These are phyloP conservation scores for Wasmannia auropunctata DNA, from an alignment of 1,140 invertebrate species.

Conservation along the genomic window DNA sequence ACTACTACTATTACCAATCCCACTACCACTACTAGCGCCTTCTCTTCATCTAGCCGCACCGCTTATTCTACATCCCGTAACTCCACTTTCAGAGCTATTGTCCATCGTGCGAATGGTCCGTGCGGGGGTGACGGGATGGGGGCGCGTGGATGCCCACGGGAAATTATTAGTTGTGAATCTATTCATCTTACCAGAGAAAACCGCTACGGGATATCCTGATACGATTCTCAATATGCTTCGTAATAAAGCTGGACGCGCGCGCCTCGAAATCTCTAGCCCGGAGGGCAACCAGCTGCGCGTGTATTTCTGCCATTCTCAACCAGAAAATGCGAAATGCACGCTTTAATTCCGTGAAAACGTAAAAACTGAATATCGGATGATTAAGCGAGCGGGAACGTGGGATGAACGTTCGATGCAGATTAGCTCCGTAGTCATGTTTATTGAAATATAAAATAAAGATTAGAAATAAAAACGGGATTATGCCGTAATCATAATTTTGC, in stretches of 20 bases:
- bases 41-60: conserved; percentile 28
- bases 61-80: conserved; percentile 55
- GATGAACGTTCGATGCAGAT: neutral
- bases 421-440: neutral
- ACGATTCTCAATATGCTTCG: conserved; percentile 52
- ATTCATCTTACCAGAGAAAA: conserved; percentile 59
- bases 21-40: neutral
- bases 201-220: conserved; percentile 57
- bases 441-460: conserved; percentile 33
- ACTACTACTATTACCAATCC: neutral
- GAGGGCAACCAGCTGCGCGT: conserved; percentile 13
- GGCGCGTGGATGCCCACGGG: conserved; percentile 40
- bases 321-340: conserved; percentile 26
- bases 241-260: conserved; percentile 53
- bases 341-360: conserved; percentile 26
- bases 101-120: conserved; percentile 45
- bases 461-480: conserved; percentile 18
- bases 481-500: neutral
- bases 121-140: neutral
- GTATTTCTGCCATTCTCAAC: neutral
- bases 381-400: neutral
- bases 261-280: conserved; percentile 25
- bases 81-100: conserved; percentile 57
- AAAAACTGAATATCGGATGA: conserved; percentile 26
- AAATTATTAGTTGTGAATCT: conserved; percentile 60